A percentile compares a stretch with the other conserved stretches of the same genome.
Evolutionary conservation across 2,113 vertebrate genomes (phyloP).

Genomic region (Cheirogaleus medius): DNA sequence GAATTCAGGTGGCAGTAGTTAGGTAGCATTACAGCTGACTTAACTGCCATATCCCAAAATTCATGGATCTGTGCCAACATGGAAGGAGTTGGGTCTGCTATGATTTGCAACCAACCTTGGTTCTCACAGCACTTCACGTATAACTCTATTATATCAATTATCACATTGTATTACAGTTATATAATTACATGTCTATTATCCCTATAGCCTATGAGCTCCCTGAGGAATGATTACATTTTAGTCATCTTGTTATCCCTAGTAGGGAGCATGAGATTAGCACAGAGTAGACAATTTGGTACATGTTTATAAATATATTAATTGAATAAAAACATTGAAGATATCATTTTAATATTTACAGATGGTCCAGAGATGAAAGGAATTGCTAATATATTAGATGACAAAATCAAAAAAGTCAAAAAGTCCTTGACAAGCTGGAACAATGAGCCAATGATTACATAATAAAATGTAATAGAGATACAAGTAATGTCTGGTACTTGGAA

Average conservation of each 20-base stretch:
- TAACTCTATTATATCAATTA: slow-evolving; percentile 60
- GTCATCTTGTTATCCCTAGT: not conserved
- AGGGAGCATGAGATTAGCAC: slow-evolving; percentile 2
- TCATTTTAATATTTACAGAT: slow-evolving; percentile 33
- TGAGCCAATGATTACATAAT: not conserved
- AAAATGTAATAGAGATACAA: slow-evolving; percentile 48
- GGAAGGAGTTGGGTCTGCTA: not conserved
- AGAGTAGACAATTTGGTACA: not conserved
- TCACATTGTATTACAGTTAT: slow-evolving; percentile 5
- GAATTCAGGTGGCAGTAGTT: not conserved
- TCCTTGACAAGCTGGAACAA: slow-evolving; percentile 37
- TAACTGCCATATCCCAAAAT: not conserved
- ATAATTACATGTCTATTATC: slow-evolving; percentile 55
- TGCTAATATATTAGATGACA: slow-evolving; percentile 4
- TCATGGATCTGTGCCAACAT: slow-evolving; percentile 5
- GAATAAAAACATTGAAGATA: slow-evolving; percentile 29
- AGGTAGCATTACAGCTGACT: not conserved
- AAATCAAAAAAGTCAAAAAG: slow-evolving; percentile 31
- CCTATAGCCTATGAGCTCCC: not conserved
- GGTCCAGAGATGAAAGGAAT: slow-evolving; percentile 26
- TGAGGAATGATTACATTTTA: slow-evolving; percentile 34
- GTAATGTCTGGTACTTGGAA: slow-evolving; percentile 24
- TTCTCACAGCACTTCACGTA: slow-evolving; percentile 26
- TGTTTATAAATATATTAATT: slow-evolving; percentile 35
- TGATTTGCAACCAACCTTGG: slow-evolving; percentile 3